Conservation (phyloP, 1,140 invertebrate species). For the Cydia amplana region DNA sequence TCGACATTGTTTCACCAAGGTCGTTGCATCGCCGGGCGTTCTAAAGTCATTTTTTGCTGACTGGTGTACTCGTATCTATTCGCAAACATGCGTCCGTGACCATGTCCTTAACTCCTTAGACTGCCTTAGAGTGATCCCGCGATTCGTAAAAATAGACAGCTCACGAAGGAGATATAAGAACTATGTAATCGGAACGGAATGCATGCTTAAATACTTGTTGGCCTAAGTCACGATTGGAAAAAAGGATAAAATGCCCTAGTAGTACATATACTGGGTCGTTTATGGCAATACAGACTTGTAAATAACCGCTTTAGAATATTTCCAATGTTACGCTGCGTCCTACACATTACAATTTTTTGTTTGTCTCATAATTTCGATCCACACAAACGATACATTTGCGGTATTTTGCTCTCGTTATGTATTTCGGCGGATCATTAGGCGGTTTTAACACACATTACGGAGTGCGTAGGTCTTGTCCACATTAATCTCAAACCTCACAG, state of each 20-base stretch:
- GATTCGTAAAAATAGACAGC: background rate
- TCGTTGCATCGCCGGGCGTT: conserved; percentile 48
- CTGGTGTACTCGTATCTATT: conserved; percentile 1
- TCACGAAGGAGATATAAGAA: background rate
- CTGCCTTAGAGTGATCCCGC: background rate
- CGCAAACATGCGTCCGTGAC: background rate
- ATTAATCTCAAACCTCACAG: background rate
- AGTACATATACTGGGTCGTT: too few relatives aligned
- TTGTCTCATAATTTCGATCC: background rate
- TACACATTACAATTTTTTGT: too few relatives aligned
- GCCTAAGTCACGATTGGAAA: too few relatives aligned
- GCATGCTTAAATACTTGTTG: background rate
- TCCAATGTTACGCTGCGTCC: too few relatives aligned
- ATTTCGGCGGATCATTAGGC: too few relatives aligned
- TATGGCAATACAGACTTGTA: too few relatives aligned
- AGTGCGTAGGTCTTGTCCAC: background rate
- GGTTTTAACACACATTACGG: too few relatives aligned
- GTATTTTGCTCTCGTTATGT: background rate
- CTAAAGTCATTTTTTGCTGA: conserved; percentile 54
- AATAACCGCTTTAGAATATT: too few relatives aligned
- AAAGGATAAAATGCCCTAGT: too few relatives aligned
- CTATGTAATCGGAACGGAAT: background rate
- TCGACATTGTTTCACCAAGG: conserved; percentile 42
- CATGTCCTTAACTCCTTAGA: background rate
- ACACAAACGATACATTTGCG: background rate